Evolutionary conservation across 23 tunicate genomes (phyloP), one percentile per base, ranked within the genome.

Genomic region (Diplosoma virens): DNA sequence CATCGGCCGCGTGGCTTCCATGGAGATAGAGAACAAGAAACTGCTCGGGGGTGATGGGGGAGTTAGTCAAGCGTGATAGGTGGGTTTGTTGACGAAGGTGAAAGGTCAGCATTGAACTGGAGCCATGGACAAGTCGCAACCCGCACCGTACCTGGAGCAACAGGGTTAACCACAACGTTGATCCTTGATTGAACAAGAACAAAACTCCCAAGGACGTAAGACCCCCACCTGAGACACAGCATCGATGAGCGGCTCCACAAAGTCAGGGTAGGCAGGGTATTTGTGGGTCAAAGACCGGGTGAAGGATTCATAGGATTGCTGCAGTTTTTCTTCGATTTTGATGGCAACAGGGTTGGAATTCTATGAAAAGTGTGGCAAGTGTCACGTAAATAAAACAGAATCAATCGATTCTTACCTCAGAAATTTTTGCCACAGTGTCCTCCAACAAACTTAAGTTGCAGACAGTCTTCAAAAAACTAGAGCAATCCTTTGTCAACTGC

Each of bases 241-340:
- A 50, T 82, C 87, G 0, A 16, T 47, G 5, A 82, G 25, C 0
- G 87, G 87, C 3, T 32, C 34, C 21, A 82, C 80, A 21, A 82
- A 58, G 33, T 82, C 87, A 0, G 87, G 87, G 61, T 74, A 82
- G 25, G 59, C 80, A 3, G 87, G 25, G 48, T 30, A 82, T 1
- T 56, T 64, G 5, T 73, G 65, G 5, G 21, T 33, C 66, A 82
- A 31, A 0, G 30, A 21, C 3, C 48, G 37, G 30, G 37, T 27
- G 56, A 82, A 82, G 11, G 80, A 3, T 3, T 16, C 18, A 30
- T 75, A 63, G 3, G 87, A 73, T 17, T 22, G 26, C 41, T 82
- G 75, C 28, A 75, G 37, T 48, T 74, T 64, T 48, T 64, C 53
- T 60, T 79, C 84, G 6, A 18, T 58, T 32, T 34, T 72, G 34